Evolutionary conservation across 1,140 invertebrate species (phyloP).

Genomic region (Drosophila biarmipes): DNA sequence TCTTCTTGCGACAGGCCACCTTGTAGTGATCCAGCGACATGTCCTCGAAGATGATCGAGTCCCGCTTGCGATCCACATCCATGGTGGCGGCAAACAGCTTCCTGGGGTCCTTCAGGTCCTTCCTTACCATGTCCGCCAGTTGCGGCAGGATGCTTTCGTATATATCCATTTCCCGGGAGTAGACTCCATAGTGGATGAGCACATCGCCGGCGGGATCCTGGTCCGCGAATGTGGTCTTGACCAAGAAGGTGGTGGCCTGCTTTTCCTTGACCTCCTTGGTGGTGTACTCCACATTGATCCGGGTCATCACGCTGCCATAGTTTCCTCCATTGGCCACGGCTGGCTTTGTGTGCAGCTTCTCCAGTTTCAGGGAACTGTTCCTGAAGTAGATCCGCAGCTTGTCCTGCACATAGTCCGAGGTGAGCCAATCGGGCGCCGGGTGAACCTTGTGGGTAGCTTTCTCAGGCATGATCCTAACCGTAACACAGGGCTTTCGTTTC

Average conservation of each 20-base stretch:
- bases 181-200: slow-evolving; percentile 59
- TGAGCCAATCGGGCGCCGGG: slow-evolving; percentile 64
- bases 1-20: slow-evolving; percentile 85
- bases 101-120: slow-evolving; percentile 53
- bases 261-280: not conserved
- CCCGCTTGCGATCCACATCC: slow-evolving; percentile 55
- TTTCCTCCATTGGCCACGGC: slow-evolving; percentile 74
- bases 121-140: slow-evolving; percentile 33
- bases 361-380: slow-evolving; percentile 52
- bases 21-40: slow-evolving; percentile 85
- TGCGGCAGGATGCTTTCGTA: slow-evolving; percentile 68
- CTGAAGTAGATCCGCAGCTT: slow-evolving; percentile 54
- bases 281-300: slow-evolving; percentile 55
- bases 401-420: slow-evolving; percentile 57
- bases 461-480: slow-evolving; percentile 33
- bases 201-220: slow-evolving; percentile 51
- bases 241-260: slow-evolving; percentile 44
- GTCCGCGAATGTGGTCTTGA: slow-evolving; percentile 65
- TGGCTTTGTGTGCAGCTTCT: slow-evolving; percentile 34
- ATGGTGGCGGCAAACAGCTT: slow-evolving; percentile 73
- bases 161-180: slow-evolving; percentile 66
- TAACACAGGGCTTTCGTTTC: not conserved
- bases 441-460: slow-evolving; percentile 20
- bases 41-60: slow-evolving; percentile 74
- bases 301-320: slow-evolving; percentile 69